Evolutionary conservation across 2,888 invertebrate genomes (phyloP).

Genomic region (Drosophila lacicola): DNA sequence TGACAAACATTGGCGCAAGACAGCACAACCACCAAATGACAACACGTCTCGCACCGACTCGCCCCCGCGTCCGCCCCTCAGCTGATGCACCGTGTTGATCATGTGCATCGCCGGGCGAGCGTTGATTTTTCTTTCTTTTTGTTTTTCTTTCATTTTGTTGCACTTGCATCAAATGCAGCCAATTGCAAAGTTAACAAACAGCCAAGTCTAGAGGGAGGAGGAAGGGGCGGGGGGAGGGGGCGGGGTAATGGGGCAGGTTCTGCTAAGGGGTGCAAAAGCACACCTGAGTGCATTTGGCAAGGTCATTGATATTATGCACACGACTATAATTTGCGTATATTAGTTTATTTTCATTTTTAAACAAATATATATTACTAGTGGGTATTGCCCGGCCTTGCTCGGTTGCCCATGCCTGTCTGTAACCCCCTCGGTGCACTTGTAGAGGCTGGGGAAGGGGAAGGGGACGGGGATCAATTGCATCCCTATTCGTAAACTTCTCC

Average conservation of each 20-base stretch:
- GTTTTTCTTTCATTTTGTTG: too few species aligned
- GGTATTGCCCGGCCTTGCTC: neutral
- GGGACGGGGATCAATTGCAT: too few species aligned
- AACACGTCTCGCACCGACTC: neutral
- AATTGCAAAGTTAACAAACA: conserved; percentile 51
- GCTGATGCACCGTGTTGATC: conserved; percentile 28
- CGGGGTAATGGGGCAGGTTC: neutral
- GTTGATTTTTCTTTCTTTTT: neutral
- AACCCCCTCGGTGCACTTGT: too few species aligned
- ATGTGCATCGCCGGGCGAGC: conserved; percentile 39
- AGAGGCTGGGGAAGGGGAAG: too few species aligned
- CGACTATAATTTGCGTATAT: conserved; percentile 2
- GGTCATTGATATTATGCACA: conserved; percentile 17
- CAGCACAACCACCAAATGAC: neutral
- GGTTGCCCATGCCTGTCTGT: neutral
- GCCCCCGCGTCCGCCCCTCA: conserved; percentile 3
- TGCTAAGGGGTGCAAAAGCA: conserved; percentile 12
- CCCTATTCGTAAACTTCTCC: too few species aligned
- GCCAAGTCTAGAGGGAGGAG: neutral
- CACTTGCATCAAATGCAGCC: conserved; percentile 33
- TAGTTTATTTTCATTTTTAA: too few species aligned
- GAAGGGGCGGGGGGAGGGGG: neutral
- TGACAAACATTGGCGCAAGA: conserved; percentile 46
- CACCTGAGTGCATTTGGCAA: conserved; percentile 44
- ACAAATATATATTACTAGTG: neutral